Conservation (phyloP, 2,797 vertebrate species). For the Potorous gilbertii region DNA sequence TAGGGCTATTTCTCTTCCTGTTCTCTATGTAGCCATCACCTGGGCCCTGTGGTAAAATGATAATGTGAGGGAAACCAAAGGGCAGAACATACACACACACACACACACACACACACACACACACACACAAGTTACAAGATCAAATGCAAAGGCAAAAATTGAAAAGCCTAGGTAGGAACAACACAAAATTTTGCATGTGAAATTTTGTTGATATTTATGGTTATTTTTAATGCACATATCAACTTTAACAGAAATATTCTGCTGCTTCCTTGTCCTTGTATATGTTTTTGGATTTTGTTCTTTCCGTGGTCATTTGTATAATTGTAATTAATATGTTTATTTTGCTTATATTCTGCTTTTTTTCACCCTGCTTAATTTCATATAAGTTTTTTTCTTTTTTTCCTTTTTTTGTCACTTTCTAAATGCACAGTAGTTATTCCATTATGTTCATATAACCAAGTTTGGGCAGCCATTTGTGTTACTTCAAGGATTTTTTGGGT, state of each 20-base stretch:
- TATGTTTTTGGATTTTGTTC: background rate
- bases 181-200: background rate
- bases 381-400: background rate
- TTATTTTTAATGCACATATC: background rate
- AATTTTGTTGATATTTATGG: background rate
- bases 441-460: background rate
- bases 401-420: background rate
- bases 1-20: background rate
- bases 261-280: background rate
- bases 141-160: background rate
- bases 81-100: too few species aligned
- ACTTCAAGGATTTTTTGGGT: background rate
- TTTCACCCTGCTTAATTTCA: background rate
- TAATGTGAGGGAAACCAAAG: background rate
- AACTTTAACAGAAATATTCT: background rate
- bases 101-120: too few species aligned
- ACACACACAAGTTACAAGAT: background rate
- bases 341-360: background rate
- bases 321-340: background rate
- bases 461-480: background rate
- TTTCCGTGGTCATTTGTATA: background rate
- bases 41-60: background rate
- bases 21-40: background rate
- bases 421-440: background rate
- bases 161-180: background rate